Evolutionary conservation across 2,113 vertebrate genomes (phyloP).

Genomic region (Rhineura floridana): DNA sequence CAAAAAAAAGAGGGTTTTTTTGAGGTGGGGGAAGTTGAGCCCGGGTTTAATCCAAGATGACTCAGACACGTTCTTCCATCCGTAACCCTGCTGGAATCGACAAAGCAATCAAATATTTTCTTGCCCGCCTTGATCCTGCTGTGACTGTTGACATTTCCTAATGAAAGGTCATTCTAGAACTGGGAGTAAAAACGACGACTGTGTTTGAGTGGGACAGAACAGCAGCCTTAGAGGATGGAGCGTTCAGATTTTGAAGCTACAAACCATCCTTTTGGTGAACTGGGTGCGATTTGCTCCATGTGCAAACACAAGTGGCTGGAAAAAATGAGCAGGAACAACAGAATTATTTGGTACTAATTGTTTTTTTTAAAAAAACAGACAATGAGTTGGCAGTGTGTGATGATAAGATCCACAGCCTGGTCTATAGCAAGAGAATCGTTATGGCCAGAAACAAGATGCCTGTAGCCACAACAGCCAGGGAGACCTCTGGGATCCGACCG

Average conservation of each 20-base stretch:
- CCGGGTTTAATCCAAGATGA: neutral
- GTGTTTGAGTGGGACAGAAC: neutral
- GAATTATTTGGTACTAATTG: neutral
- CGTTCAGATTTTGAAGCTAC: neutral
- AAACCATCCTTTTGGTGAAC: neutral
- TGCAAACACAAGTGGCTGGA: neutral
- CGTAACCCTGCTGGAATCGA: neutral
- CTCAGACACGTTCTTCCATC: accelerated
- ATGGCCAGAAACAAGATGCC: neutral
- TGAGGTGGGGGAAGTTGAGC: no score
- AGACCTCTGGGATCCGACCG: slow-evolving; percentile 8
- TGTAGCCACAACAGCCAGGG: neutral
- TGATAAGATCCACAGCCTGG: neutral
- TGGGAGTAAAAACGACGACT: no score
- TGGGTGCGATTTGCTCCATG: neutral
- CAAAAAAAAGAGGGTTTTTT: slow-evolving; percentile 4
- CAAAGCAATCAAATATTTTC: no score
- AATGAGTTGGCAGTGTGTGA: slow-evolving; percentile 3
- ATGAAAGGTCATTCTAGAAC: neutral
- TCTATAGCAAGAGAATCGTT: neutral
- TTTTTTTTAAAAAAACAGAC: neutral
- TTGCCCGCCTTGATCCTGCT: neutral
- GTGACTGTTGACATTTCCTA: no score
- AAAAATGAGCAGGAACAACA: neutral
- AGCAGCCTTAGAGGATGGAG: no score